phyloP scores from a whole-genome alignment of 2,113 vertebrate species.

The Chlamydotis undulata region DNA sequence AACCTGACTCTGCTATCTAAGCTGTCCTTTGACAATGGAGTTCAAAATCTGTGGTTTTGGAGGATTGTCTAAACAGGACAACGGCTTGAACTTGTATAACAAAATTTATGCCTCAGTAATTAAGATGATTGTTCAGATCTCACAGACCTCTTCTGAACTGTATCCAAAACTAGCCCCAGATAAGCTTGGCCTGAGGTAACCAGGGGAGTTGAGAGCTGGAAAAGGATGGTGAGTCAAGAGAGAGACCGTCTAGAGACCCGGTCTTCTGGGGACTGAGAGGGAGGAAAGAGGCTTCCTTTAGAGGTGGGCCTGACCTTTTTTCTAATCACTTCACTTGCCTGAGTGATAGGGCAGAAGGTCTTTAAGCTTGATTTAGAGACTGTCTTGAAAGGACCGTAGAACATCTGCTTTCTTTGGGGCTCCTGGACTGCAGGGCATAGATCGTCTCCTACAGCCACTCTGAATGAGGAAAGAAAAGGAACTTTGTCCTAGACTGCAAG shows the following conservation, averaged over 20 bases:
- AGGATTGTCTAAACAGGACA: not conserved
- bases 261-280: accelerated
- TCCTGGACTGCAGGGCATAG: not conserved
- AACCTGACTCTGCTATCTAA: not conserved
- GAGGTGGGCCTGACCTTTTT: not conserved
- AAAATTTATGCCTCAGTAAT: not conserved
- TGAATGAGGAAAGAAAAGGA: not conserved
- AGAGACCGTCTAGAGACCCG: not conserved
- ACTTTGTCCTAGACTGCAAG: not conserved
- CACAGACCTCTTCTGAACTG: not conserved
- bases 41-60: not conserved
- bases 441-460: not conserved
- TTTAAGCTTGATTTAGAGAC: not conserved
- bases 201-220: not conserved
- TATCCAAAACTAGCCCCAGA: not conserved
- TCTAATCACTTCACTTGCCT: not conserved
- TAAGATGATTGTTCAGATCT: not conserved
- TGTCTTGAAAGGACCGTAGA: not conserved
- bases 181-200: not conserved
- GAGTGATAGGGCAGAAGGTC: not conserved
- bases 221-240: not conserved
- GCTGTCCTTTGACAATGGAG: not conserved
- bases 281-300: not conserved
- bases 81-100: not conserved
- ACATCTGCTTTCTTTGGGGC: not conserved